Percentiles rank a stretch among this genome's conserved stretches.
Evolutionary conservation across 2,797 vertebrate genomes (phyloP).

Genomic region (Xerus rutilus): DNA sequence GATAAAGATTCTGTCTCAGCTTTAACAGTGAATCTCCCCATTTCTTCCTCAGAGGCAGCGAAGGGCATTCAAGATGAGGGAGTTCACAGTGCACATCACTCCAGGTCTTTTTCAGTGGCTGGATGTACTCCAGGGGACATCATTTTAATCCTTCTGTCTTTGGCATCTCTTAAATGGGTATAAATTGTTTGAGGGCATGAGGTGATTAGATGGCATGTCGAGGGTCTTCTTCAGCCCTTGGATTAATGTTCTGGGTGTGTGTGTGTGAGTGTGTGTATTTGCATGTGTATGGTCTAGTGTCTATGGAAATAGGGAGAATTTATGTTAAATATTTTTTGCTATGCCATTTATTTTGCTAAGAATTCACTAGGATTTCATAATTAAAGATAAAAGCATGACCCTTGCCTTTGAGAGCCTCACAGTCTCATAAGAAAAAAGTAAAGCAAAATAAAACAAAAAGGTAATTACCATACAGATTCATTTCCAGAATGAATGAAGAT

Average conservation of each 20-base stretch:
- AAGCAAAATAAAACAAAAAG: not conserved
- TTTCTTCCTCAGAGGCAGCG: not conserved
- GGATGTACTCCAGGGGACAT: not conserved
- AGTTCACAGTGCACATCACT: fast-evolving
- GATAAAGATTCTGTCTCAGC: not conserved
- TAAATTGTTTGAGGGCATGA: not conserved
- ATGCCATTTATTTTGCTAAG: not conserved
- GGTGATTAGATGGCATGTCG: not conserved
- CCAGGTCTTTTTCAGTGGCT: too few relatives aligned
- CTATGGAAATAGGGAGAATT: not conserved
- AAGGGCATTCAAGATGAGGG: not conserved
- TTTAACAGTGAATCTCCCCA: fast-evolving
- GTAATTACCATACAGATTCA: not conserved
- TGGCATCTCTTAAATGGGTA: not conserved
- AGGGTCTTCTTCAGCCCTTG: not conserved
- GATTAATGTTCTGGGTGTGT: not conserved
- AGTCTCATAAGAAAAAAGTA: not conserved
- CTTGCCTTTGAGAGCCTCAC: not conserved
- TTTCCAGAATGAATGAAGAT: not conserved
- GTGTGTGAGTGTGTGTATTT: too few relatives aligned
- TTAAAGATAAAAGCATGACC: not conserved
- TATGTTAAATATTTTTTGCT: not conserved
- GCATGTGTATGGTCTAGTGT: not conserved
- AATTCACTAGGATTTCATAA: not conserved
- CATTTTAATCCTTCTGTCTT: not conserved